Conservation (phyloP, 2,113 vertebrate species). For the Aptenodytes forsteri region DNA sequence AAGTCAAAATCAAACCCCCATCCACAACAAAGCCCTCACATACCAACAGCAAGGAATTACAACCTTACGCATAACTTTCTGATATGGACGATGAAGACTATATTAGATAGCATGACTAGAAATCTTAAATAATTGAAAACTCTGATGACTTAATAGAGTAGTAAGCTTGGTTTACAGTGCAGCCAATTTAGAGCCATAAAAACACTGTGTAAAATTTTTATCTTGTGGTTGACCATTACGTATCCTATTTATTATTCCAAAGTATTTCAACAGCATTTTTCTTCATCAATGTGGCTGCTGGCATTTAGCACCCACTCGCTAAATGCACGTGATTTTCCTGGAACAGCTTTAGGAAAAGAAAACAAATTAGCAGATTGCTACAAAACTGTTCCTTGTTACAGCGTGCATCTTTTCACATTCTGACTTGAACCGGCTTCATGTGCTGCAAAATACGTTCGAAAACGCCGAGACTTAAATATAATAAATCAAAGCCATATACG, state of each 20-base stretch:
- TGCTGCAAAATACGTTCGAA: background rate
- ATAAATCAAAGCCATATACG: conserved; percentile 29
- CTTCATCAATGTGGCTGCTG: conserved; percentile 76
- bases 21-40: conserved; percentile 39
- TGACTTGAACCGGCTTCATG: background rate
- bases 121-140: conserved; percentile 80
- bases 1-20: conserved; percentile 66
- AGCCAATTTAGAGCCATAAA: conserved; percentile 79
- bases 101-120: conserved; percentile 69
- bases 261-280: conserved; percentile 74
- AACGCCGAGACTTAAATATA: background rate
- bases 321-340: conserved; percentile 60
- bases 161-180: conserved; percentile 77
- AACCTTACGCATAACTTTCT: conserved; percentile 54
- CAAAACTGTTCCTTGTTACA: background rate
- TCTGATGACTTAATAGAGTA: conserved; percentile 76
- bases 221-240: conserved; percentile 75
- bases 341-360: conserved; percentile 49
- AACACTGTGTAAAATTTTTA: conserved; percentile 78
- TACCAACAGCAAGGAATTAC: conserved; percentile 58
- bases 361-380: conserved; percentile 20
- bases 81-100: conserved; percentile 53
- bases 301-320: conserved; percentile 71
- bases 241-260: conserved; percentile 78
- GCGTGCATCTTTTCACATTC: background rate